Percentiles rank a stretch among this genome's conserved stretches.
These are phyloP conservation scores for Pristionchus maxplancki DNA, from an alignment of 2,888 invertebrate genomes.

Conservation along the genomic window DNA sequence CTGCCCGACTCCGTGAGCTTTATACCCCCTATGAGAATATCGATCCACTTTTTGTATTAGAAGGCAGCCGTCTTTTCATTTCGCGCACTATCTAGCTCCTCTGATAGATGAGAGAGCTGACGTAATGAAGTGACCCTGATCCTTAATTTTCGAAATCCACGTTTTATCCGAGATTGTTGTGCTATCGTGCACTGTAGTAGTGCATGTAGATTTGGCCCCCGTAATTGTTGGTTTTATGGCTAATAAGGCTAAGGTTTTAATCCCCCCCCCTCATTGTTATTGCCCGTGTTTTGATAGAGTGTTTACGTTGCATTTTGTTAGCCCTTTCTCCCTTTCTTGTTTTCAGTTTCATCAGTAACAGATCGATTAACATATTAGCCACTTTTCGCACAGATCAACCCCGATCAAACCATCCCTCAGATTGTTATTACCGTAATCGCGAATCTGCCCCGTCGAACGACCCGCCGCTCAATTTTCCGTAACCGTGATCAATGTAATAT, in stretches of 20 bases:
- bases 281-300: not conserved
- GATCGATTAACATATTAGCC: constrained; percentile 7
- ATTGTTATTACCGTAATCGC: not conserved
- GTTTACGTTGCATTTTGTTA: constrained; percentile 29
- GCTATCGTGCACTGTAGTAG: not conserved
- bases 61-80: not conserved
- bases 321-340: not conserved
- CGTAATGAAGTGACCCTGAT: too few relatives aligned
- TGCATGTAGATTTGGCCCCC: not conserved
- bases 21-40: constrained; percentile 16
- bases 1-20: not conserved
- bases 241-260: constrained; percentile 4
- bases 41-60: not conserved
- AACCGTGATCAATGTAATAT: constrained; percentile 17
- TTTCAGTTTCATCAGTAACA: not conserved
- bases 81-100: too few relatives aligned
- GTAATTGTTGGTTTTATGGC: constrained; percentile 3
- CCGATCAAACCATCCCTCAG: not conserved
- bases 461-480: not conserved
- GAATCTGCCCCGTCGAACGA: not conserved
- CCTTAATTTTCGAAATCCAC: not conserved
- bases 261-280: not conserved
- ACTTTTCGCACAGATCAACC: not conserved
- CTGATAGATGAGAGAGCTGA: too few relatives aligned
- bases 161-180: not conserved